phyloP scores from a whole-genome alignment of 2,888 invertebrate species.

The Thymelicus lineola region DNA sequence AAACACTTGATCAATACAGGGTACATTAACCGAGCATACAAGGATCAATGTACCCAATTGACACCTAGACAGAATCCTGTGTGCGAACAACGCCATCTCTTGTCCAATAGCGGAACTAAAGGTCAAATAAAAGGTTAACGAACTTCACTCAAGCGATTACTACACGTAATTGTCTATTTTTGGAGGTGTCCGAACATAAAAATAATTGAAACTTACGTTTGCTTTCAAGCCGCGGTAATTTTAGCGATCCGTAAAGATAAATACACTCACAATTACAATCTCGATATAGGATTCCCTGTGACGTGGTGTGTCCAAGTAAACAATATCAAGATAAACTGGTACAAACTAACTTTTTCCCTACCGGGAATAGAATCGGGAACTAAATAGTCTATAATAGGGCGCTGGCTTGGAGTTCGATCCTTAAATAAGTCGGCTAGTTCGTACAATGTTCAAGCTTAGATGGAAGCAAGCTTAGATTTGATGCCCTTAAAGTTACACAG shows the following conservation, averaged over 20 bases:
- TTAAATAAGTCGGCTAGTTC: too few species aligned
- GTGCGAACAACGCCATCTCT: slow-evolving; percentile 56
- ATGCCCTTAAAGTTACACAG: too few species aligned
- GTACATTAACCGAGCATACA: slow-evolving; percentile 59
- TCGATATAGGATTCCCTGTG: too few species aligned
- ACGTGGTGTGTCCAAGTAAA: background rate
- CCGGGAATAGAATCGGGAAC: too few species aligned
- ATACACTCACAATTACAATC: background rate
- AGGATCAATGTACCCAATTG: slow-evolving; percentile 67
- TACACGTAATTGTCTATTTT: slow-evolving; percentile 52
- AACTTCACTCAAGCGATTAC: slow-evolving; percentile 45
- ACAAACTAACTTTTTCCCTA: too few species aligned
- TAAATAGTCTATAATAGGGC: too few species aligned
- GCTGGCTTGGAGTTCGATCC: too few species aligned
- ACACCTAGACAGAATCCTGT: slow-evolving; percentile 52
- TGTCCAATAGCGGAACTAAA: slow-evolving; percentile 48
- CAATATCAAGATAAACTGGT: background rate
- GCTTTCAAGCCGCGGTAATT: slow-evolving; percentile 17
- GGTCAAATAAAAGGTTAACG: slow-evolving; percentile 50
- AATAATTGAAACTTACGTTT: slow-evolving; percentile 41
- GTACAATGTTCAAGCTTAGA: too few species aligned
- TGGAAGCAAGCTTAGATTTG: too few species aligned
- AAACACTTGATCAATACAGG: slow-evolving; percentile 48
- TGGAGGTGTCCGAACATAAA: slow-evolving; percentile 43
- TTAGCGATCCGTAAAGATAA: slow-evolving; percentile 4